Percentiles rank a stretch among this genome's conserved stretches.
These are phyloP conservation scores for Hemitrygon akajei DNA, from an alignment of 2,797 vertebrate species.

Conservation along the genomic window DNA sequence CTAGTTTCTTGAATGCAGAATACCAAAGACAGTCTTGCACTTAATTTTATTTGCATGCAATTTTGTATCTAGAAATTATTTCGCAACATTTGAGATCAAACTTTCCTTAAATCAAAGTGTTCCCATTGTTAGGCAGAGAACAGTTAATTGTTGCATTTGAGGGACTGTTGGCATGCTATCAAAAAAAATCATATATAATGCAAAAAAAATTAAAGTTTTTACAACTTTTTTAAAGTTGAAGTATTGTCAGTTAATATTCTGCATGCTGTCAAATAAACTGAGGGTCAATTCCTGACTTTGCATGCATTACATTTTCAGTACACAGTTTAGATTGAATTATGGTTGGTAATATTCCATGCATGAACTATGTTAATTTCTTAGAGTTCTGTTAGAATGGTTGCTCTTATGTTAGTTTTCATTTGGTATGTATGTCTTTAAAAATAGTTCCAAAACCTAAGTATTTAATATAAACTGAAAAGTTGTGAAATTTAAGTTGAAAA, in stretches of 20 bases:
- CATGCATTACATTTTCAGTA: neutral
- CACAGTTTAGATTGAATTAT: neutral
- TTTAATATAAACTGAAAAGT: neutral
- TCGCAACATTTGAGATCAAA: neutral
- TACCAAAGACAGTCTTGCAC: neutral
- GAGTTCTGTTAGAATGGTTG: neutral
- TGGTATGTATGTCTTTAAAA: neutral
- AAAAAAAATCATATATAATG: neutral
- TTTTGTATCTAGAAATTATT: neutral
- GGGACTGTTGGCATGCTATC: neutral
- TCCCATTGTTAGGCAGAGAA: neutral
- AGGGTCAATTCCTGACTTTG: neutral
- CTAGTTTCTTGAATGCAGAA: neutral
- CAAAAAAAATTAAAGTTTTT: neutral
- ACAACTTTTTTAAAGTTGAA: neutral
- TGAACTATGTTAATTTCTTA: neutral
- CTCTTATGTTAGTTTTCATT: neutral
- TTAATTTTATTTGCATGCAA: neutral
- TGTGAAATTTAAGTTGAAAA: neutral
- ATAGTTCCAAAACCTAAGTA: neutral
- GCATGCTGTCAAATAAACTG: slow-evolving; percentile 1
- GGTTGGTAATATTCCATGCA: neutral
- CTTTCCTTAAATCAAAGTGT: neutral
- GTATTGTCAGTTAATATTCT: neutral
- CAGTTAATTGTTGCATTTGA: neutral